Conservation (phyloP, 2,888 invertebrate genomes). For the Cataglyphis livida region DNA sequence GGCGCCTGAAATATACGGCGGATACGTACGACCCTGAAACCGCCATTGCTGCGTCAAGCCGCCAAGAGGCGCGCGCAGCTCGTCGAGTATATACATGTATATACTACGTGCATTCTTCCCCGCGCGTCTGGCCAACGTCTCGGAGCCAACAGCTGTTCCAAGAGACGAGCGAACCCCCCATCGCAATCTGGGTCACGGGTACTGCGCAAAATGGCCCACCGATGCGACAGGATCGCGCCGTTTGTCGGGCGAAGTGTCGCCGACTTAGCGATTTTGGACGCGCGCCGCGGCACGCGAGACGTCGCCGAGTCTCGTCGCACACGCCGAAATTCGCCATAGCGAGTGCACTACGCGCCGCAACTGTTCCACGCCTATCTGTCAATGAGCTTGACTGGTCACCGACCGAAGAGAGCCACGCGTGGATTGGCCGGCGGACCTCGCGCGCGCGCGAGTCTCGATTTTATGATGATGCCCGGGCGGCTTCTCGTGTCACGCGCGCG, state of each 20-base stretch:
- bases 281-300: constrained; percentile 39
- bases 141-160: constrained; percentile 84
- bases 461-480: constrained; percentile 35
- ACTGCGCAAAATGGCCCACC: constrained; percentile 83
- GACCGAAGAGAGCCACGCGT: constrained; percentile 76
- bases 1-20: background rate
- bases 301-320: constrained; percentile 55
- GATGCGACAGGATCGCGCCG: constrained; percentile 63
- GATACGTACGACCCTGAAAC: constrained; percentile 80
- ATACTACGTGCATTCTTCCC: background rate
- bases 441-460: constrained; percentile 60
- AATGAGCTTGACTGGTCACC: constrained; percentile 81
- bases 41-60: constrained; percentile 77
- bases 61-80: constrained; percentile 84
- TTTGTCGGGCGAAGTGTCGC: constrained; percentile 53
- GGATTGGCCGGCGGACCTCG: constrained; percentile 78
- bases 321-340: constrained; percentile 69
- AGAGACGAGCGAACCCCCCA: constrained; percentile 85
- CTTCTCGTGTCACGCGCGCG: background rate
- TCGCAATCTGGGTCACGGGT: constrained; percentile 85
- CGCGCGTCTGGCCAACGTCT: constrained; percentile 81
- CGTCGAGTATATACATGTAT: constrained; percentile 47
- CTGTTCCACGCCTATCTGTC: constrained; percentile 79
- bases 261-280: constrained; percentile 60
- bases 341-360: constrained; percentile 68